Evolutionary conservation across 2,888 invertebrate species (phyloP).

Genomic region (Omphaloscelis lunosa): DNA sequence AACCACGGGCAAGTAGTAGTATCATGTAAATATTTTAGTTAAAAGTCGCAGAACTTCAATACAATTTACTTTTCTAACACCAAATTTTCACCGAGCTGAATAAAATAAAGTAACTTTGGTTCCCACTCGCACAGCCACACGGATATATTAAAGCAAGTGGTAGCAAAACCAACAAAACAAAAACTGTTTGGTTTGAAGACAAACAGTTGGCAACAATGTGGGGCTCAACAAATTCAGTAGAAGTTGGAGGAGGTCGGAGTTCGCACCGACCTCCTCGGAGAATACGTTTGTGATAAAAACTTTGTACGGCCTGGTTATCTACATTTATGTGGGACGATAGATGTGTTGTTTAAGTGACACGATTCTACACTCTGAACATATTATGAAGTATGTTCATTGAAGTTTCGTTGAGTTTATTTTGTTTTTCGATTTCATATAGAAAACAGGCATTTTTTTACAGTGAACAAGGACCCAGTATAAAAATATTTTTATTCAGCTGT

Average conservation of each 20-base stretch:
- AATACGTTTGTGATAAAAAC: constrained; percentile 63
- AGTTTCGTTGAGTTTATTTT: not conserved
- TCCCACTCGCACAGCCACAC: constrained; percentile 11
- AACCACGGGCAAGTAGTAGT: not conserved
- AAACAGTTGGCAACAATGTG: constrained; percentile 62
- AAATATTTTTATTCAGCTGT: not conserved
- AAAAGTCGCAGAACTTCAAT: constrained; percentile 2
- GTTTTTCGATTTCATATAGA: not conserved
- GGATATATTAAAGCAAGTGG: constrained; percentile 46
- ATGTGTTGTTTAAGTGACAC: constrained; percentile 19
- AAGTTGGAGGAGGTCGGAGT: constrained; percentile 54
- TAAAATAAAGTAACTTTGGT: constrained; percentile 34
- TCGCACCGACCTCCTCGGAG: constrained; percentile 42
- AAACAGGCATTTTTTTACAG: not conserved
- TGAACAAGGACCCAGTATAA: not conserved
- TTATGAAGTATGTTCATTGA: not conserved
- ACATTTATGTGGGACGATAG: constrained; percentile 17
- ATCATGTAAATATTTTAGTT: constrained; percentile 2
- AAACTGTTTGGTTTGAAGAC: constrained; percentile 61
- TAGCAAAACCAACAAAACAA: constrained; percentile 58
- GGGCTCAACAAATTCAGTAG: constrained; percentile 54
- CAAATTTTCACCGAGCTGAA: constrained; percentile 1
- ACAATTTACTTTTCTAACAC: constrained; percentile 23
- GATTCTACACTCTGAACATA: constrained; percentile 29
- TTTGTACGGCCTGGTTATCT: constrained; percentile 36